A percentile compares a stretch with the other conserved stretches of the same genome.
Evolutionary conservation across 1,140 invertebrate species (phyloP).

Genomic region (Macrocentrus cingulum): DNA sequence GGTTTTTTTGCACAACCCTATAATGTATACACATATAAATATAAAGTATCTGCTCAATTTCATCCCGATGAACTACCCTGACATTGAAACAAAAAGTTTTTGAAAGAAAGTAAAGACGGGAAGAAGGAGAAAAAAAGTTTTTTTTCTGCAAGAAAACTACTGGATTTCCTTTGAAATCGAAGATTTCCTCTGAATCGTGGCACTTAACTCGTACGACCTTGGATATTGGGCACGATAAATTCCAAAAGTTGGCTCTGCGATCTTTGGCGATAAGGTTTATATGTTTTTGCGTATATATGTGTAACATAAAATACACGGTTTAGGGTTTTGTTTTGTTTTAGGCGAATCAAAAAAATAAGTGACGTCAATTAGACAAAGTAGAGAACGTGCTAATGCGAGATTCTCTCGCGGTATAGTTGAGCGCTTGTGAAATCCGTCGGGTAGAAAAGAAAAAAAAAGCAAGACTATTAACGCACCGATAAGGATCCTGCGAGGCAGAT

Average conservation of each 20-base stretch:
- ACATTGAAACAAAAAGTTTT: conserved; percentile 12
- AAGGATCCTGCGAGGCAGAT: conserved; percentile 19
- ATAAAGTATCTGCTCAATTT: conserved; percentile 35
- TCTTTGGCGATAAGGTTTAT: neutral
- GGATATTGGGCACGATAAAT: conserved; percentile 39
- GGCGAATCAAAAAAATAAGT: too few species aligned
- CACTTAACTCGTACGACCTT: conserved; percentile 45
- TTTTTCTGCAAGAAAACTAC: conserved; percentile 18
- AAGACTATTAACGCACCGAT: conserved; percentile 18
- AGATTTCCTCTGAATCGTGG: conserved; percentile 32
- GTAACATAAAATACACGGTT: too few species aligned
- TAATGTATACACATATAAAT: too few species aligned
- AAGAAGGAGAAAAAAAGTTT: conserved; percentile 37
- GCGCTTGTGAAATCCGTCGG: neutral
- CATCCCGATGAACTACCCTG: conserved; percentile 36
- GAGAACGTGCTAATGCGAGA: too few species aligned
- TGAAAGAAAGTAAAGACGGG: neutral
- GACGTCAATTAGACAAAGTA: too few species aligned
- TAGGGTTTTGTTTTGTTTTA: too few species aligned
- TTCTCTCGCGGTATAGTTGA: too few species aligned
- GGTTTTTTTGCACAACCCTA: neutral
- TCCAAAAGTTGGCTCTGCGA: neutral
- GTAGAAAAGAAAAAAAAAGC: conserved; percentile 2
- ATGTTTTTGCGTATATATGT: too few species aligned
- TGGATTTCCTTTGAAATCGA: conserved; percentile 36